Evolutionary conservation across 2,888 invertebrate genomes (phyloP).

Genomic region (Brachyptera risi): DNA sequence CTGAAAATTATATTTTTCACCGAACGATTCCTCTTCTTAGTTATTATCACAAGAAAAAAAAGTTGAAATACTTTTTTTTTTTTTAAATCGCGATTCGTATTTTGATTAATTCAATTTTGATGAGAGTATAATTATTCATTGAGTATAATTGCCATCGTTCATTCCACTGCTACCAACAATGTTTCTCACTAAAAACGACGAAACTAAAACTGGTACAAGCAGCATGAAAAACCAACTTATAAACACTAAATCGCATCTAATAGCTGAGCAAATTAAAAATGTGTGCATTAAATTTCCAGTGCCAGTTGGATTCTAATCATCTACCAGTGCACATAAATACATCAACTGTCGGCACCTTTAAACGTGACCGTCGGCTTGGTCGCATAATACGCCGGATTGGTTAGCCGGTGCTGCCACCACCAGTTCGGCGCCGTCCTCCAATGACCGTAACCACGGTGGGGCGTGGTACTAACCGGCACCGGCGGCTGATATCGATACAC

Average conservation of each 20-base stretch:
- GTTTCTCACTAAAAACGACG: neutral
- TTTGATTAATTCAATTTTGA: too few species aligned
- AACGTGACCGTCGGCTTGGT: constrained; percentile 66
- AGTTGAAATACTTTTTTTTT: too few species aligned
- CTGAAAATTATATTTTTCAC: too few species aligned
- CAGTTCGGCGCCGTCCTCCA: constrained; percentile 44
- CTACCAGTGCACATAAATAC: neutral
- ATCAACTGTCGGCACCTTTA: constrained; percentile 53
- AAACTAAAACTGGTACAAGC: neutral
- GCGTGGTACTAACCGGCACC: constrained; percentile 40
- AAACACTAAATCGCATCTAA: neutral
- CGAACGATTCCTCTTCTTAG: too few species aligned
- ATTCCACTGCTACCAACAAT: too few species aligned
- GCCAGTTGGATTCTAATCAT: neutral
- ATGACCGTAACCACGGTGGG: constrained; percentile 34
- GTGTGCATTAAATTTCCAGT: neutral
- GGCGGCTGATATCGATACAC: constrained; percentile 72
- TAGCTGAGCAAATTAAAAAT: neutral
- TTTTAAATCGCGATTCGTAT: too few species aligned
- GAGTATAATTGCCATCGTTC: too few species aligned
- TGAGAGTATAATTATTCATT: too few species aligned
- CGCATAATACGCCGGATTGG: constrained; percentile 45
- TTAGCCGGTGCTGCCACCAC: constrained; percentile 49
- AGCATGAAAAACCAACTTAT: too few species aligned
- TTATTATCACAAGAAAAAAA: too few species aligned